Conservation (phyloP, 2,113 vertebrate species). For the Poecile atricapillus region DNA sequence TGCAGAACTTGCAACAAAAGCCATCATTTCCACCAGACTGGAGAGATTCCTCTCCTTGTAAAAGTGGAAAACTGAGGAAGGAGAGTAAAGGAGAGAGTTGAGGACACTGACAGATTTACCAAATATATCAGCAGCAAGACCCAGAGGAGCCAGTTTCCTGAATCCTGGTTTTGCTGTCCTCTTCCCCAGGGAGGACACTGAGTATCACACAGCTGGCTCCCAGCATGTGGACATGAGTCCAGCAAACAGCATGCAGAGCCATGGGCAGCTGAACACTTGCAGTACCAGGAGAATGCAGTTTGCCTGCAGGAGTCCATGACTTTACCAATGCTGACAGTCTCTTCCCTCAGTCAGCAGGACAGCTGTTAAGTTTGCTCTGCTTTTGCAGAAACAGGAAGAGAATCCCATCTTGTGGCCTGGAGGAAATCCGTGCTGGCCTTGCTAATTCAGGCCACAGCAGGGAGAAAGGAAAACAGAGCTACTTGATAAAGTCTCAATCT, state of each 20-base stretch:
- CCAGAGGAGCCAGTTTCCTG: background rate
- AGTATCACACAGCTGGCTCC: background rate
- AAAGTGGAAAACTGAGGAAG: background rate
- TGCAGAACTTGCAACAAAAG: background rate
- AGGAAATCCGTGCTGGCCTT: background rate
- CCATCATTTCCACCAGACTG: background rate
- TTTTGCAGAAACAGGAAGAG: background rate
- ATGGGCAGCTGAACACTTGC: background rate
- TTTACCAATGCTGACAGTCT: background rate
- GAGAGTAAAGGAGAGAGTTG: background rate
- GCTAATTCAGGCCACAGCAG: background rate
- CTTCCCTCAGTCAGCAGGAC: background rate
- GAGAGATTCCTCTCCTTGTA: background rate
- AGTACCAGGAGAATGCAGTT: background rate
- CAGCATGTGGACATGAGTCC: rapidly evolving
- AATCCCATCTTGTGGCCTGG: background rate
- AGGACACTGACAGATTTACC: background rate
- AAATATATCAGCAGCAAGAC: background rate
- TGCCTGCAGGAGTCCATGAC: background rate
- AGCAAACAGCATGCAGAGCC: background rate
- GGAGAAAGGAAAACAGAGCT: background rate
- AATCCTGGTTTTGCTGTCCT: background rate
- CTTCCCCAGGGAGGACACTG: background rate
- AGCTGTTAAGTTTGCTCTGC: background rate
- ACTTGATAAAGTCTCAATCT: background rate